Percentiles rank a stretch among this genome's conserved stretches.
These are phyloP conservation scores for Excalfactoria chinensis DNA, from an alignment of 2,113 vertebrate genomes.

Conservation along the genomic window DNA sequence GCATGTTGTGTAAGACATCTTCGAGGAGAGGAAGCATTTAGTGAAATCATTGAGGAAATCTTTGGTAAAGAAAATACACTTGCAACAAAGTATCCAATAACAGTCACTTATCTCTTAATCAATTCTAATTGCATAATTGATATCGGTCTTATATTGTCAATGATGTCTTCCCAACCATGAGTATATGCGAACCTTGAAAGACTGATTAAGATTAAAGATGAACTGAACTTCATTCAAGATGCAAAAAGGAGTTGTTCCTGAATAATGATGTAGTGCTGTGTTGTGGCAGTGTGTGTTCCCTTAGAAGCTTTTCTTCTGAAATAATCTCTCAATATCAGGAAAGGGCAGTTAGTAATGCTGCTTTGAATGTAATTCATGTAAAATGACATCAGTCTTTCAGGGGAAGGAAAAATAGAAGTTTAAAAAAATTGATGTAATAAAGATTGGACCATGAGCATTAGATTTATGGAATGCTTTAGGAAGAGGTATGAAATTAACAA, in stretches of 20 bases:
- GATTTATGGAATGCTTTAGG: neutral
- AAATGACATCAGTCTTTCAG: neutral
- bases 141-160: neutral
- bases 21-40: neutral
- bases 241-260: neutral
- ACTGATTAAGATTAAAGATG: neutral
- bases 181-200: neutral
- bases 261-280: neutral
- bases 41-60: neutral
- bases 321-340: neutral
- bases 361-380: neutral
- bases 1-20: neutral
- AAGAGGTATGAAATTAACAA: neutral
- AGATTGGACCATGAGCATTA: neutral
- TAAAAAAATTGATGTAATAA: neutral
- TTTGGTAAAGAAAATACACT: neutral
- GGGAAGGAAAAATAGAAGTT: neutral
- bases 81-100: neutral
- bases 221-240: neutral
- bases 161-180: neutral
- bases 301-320: neutral
- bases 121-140: neutral
- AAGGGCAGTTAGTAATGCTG: neutral
- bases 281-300: neutral
- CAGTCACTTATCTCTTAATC: slow-evolving; percentile 4